Base-by-base conservation (phyloP, 1,140 invertebrate genomes). In the Papilio dardanus region DNA sequence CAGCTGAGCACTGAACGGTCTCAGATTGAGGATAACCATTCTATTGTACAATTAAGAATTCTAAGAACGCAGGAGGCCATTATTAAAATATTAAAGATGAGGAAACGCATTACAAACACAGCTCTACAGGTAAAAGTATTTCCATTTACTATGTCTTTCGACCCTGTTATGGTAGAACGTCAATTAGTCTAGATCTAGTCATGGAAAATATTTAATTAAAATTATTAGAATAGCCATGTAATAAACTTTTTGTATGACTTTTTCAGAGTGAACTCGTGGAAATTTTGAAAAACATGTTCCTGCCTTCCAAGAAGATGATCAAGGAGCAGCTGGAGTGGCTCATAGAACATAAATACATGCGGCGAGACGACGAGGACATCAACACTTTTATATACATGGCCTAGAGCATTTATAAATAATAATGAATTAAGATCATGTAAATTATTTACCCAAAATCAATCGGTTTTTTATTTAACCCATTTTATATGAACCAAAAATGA, bases 291-390 rank as follows among this genome's bases (percentile, higher is more conserved):
- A 99, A 99, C 91, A 99, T 99, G 98, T 99, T 99, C 94, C 94
- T 99, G 82, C 99, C 99, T 35, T 99, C 98, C 77, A 99, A 99
- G 94, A 99, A 99, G 94, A 98, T 99, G 96, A 99, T 99, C 80
- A 99, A 99, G 94, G 99, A 99, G 94, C 99, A 99, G 94, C 96
- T 99, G 37, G 99, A 99, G 93, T 99, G 99, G 99, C 95, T 99
- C 10, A 99, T 99, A 81, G 99, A 99, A 94, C 97, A 99, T 88
- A 99, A 99, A 92, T 99, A 99, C 91, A 99, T 99, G 96, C 95
- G 96, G 76, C 95, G 99, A 79, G 98, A 99, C 92, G 98, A 99
- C 84, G 97, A 99, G 81, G 98, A 99, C 92, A 99, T 99, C 86
- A 99, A 99, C 94, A 98, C 97, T 84, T 99, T 99, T 95, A 98